These are phyloP conservation scores for Drosophila demipolita DNA, from an alignment of 2,888 invertebrate species.

Conservation along the genomic window DNA sequence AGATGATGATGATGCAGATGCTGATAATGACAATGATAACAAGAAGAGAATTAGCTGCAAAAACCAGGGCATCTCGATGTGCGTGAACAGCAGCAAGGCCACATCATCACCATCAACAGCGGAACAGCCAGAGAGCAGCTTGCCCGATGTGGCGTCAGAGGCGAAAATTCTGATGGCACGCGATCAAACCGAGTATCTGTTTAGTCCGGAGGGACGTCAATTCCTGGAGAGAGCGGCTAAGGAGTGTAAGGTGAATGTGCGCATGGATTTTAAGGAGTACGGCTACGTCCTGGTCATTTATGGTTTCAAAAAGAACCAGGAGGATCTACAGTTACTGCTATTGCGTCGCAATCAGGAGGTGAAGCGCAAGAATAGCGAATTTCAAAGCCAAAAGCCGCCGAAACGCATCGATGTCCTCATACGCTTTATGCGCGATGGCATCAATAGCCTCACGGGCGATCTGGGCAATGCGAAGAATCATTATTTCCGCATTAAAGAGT, in stretches of 20 bases:
- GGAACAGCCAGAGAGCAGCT: constrained; percentile 6
- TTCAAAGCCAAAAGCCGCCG: constrained; percentile 77
- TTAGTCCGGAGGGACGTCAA: constrained; percentile 85
- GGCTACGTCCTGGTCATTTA: constrained; percentile 86
- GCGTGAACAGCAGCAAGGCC: constrained; percentile 12
- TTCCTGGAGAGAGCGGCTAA: constrained; percentile 85
- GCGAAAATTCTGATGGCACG: constrained; percentile 86
- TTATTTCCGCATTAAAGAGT: constrained; percentile 85
- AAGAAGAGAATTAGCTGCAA: constrained; percentile 16
- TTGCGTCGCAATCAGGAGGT: constrained; percentile 83
- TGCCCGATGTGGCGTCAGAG: constrained; percentile 74
- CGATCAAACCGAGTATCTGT: constrained; percentile 86
- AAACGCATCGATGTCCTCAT: constrained; percentile 81
- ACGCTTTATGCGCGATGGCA: constrained; percentile 80
- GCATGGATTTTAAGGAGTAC: constrained; percentile 83
- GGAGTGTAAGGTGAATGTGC: constrained; percentile 82
- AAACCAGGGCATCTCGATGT: background rate
- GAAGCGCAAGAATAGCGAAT: constrained; percentile 68
- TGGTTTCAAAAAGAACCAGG: constrained; percentile 86
- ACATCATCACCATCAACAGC: constrained; percentile 70
- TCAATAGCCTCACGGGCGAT: constrained; percentile 72
- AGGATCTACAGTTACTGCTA: constrained; percentile 86
- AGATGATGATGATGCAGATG: constrained; percentile 12
- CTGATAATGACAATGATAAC: constrained; percentile 13
- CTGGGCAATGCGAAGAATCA: constrained; percentile 86